Base-by-base conservation (phyloP, 2,888 invertebrate species). In the Sericinus montela region DNA sequence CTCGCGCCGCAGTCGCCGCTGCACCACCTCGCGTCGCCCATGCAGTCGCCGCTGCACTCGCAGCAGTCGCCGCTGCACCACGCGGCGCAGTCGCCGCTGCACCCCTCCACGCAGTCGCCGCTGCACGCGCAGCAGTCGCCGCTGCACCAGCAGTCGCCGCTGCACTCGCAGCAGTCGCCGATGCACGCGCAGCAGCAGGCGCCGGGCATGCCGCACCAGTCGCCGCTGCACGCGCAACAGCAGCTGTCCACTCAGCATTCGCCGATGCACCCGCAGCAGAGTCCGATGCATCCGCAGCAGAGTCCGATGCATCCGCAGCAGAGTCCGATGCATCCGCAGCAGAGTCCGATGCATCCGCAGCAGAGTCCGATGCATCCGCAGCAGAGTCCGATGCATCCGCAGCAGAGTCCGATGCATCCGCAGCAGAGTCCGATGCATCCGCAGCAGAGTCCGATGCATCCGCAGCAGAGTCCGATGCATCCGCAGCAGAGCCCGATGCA, bases 401-500 rank as follows among this genome's bases (percentile, higher is more conserved):
- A 81, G 52, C 82, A 82, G 49, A 75, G 72, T 9, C 75, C 77
- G 43, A 75, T 79, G 74, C 68, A 68, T 35, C 54, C 61, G 1
- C 79, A 80, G 19, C 67, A 68, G 54, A 65, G 77, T 14, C 67
- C 72, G 11, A 65, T 72, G 67, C 72, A 71, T 38, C 59, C 68
- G n/a, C n/a, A n/a, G n/a, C n/a, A n/a, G n/a, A n/a, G n/a, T 19
- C 63, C 67, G 23, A 69, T 69, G 68, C 69, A 69, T 13, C 69
- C 70, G 14, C 73, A 73, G 51, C 70, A 72, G 48, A 72, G 71
- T 51, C 53, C 72, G 45, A 72, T 71, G 52, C 73, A 88, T 56
- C 59, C 86, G 48, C 88, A 87, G 16, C 87, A 87, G 55, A 75
- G 87, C n/a, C n/a, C n/a, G n/a, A n/a, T n/a, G n/a, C n/a, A n/a